Evolutionary conservation across 2,797 vertebrate genomes (phyloP).

Genomic region (Nasua narica): DNA sequence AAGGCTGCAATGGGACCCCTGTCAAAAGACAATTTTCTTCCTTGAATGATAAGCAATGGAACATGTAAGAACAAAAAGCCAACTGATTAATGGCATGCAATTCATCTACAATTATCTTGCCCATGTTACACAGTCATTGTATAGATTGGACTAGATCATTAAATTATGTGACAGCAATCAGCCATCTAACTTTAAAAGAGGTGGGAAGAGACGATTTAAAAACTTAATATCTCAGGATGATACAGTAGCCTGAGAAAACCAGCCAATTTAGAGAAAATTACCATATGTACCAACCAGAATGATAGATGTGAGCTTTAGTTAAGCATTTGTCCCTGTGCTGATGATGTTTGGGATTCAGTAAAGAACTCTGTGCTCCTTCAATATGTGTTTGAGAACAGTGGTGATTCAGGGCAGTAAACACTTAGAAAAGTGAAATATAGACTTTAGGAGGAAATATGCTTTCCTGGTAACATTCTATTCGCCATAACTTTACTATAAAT

Average conservation of each 20-base stretch:
- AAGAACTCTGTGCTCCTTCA: constrained; percentile 39
- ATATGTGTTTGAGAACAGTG: neutral
- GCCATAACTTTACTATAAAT: neutral
- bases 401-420: neutral
- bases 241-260: constrained; percentile 74
- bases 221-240: constrained; percentile 78
- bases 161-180: constrained; percentile 49
- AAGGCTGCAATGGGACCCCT: constrained; percentile 56
- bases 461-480: neutral
- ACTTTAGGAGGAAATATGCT: neutral
- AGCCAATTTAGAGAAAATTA: constrained; percentile 77
- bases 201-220: constrained; percentile 74
- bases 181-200: constrained; percentile 60
- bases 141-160: constrained; percentile 74
- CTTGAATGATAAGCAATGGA: constrained; percentile 77
- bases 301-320: constrained; percentile 70
- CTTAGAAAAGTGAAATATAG: neutral
- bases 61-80: constrained; percentile 77
- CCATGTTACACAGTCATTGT: constrained; percentile 67
- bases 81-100: constrained; percentile 72
- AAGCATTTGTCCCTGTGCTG: constrained; percentile 61
- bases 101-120: constrained; percentile 79
- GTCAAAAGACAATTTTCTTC: constrained; percentile 78
- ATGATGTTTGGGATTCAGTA: constrained; percentile 26
- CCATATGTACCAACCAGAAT: constrained; percentile 70